Evolutionary conservation across 1,140 invertebrate species (phyloP).

Genomic region (Chymomyza costata): DNA sequence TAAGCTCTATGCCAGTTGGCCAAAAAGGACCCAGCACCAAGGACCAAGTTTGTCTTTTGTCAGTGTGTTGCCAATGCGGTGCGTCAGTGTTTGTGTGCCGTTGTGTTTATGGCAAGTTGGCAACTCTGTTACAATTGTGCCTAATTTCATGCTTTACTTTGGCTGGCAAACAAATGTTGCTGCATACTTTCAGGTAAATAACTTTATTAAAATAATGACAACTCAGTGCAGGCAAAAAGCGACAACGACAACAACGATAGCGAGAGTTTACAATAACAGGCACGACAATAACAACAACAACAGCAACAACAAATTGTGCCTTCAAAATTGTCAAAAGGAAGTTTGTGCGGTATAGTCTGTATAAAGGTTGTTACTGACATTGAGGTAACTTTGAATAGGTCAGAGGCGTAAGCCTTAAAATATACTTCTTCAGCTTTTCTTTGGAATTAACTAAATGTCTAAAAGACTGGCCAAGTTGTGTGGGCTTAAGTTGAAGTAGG

Average conservation of each 20-base stretch:
- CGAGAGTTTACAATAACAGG: too few relatives aligned
- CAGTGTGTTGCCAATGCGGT: constrained; percentile 13
- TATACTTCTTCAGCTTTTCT: too few relatives aligned
- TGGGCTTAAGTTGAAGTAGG: too few relatives aligned
- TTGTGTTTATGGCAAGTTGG: constrained; percentile 66
- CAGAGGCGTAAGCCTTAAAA: too few relatives aligned
- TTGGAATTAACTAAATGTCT: too few relatives aligned
- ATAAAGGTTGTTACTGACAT: background rate
- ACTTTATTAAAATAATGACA: constrained; percentile 74
- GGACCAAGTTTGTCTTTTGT: constrained; percentile 63
- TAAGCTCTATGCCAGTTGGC: background rate
- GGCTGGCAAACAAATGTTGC: constrained; percentile 67
- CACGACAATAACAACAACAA: too few relatives aligned
- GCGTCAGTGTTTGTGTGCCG: constrained; percentile 33
- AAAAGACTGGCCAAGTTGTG: too few relatives aligned
- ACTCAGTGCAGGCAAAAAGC: constrained; percentile 38
- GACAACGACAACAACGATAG: too few relatives aligned
- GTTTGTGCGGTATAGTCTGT: background rate
- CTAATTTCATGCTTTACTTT: constrained; percentile 67
- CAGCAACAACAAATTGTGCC: too few relatives aligned
- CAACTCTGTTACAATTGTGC: constrained; percentile 71
- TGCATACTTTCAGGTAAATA: constrained; percentile 72
- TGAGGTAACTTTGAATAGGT: too few relatives aligned
- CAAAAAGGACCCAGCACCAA: constrained; percentile 24
- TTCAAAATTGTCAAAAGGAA: background rate